Percentiles rank a stretch among this genome's conserved stretches.
phyloP scores from a whole-genome alignment of 2,113 vertebrate species.

The Azemiops feae region DNA sequence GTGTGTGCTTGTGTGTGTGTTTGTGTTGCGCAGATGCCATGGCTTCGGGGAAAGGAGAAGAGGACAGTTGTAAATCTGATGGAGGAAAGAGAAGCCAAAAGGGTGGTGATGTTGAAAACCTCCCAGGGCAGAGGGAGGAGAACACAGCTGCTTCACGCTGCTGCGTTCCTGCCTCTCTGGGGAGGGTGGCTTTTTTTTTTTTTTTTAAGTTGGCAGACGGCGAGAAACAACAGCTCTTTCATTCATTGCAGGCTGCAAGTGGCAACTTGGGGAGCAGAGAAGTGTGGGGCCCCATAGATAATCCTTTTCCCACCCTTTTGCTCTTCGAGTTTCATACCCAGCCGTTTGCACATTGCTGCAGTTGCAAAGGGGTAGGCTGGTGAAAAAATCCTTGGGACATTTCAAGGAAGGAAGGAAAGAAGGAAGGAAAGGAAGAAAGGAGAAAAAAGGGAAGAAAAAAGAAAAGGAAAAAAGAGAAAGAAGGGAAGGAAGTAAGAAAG shows the following conservation, averaged over 20 bases:
- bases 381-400: not conserved
- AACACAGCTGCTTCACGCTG: conserved; percentile 11
- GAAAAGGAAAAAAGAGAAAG: no score
- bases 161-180: not conserved
- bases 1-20: not conserved
- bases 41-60: not conserved
- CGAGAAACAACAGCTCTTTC: not conserved
- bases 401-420: no score
- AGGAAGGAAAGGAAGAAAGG: no score
- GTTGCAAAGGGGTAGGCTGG: not conserved
- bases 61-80: not conserved
- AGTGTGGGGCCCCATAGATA: not conserved
- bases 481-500: no score
- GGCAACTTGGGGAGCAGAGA: not conserved
- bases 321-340: rapidly evolving
- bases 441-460: no score
- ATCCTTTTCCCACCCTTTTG: not conserved
- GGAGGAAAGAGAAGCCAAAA: not conserved
- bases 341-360: not conserved
- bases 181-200: not conserved
- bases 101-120: not conserved
- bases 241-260: not conserved
- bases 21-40: not conserved
- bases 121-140: not conserved
- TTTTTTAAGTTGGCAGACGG: not conserved